Conservation (phyloP, 2,797 vertebrate species). For the Pangasius sanitwongsei region DNA sequence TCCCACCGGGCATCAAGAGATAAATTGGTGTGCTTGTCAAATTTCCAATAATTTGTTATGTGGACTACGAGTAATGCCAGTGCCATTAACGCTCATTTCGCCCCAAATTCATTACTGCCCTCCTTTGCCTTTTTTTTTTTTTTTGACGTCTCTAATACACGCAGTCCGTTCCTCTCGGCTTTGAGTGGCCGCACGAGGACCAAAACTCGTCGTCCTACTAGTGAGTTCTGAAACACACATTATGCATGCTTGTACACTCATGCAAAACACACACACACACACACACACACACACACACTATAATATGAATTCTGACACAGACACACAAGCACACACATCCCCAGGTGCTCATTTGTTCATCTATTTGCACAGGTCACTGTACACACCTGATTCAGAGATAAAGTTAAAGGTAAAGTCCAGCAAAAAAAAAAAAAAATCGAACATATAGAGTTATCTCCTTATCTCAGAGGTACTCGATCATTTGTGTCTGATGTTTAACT, state of each 20-base stretch:
- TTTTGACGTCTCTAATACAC: constrained; percentile 92
- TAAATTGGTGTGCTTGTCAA: constrained; percentile 99
- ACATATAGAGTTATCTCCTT: background rate
- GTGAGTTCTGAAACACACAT: constrained; percentile 46
- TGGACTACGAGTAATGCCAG: constrained; percentile 99
- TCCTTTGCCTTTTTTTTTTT: constrained; percentile 99
- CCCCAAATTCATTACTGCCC: constrained; percentile 99
- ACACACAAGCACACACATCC: constrained; percentile 73
- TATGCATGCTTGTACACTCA: constrained; percentile 49
- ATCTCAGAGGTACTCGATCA: background rate
- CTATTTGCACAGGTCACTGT: background rate
- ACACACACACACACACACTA: constrained; percentile 1
- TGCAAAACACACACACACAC: constrained; percentile 20
- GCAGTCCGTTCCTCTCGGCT: constrained; percentile 88
- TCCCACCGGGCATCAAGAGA: constrained; percentile 94
- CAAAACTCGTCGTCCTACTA: constrained; percentile 77
- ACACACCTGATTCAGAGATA: background rate
- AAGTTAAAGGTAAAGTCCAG: background rate
- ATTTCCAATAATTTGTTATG: constrained; percentile 99
- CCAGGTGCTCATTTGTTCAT: constrained; percentile 44
- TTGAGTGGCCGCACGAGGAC: constrained; percentile 91
- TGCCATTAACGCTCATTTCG: constrained; percentile 99
- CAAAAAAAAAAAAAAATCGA: background rate
- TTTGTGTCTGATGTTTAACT: background rate
- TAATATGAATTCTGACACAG: constrained; percentile 57